These are phyloP conservation scores for Pitta sordida DNA, from an alignment of 2,113 vertebrate genomes.

Conservation along the genomic window DNA sequence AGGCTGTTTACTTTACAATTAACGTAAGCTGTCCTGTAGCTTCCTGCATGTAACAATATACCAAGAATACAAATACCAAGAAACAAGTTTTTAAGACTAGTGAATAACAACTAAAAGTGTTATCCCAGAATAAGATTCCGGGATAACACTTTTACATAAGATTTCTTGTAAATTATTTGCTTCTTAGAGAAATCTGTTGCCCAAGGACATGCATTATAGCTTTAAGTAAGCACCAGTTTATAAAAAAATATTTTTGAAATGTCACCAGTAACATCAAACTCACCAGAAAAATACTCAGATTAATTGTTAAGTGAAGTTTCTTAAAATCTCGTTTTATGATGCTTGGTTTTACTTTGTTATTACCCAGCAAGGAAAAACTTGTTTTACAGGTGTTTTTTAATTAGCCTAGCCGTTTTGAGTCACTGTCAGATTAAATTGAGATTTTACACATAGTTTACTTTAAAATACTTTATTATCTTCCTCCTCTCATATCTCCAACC, in stretches of 20 bases:
- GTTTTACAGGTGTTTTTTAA: not conserved
- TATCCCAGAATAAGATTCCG: no score
- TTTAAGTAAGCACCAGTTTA: not conserved
- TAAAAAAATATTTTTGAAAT: not conserved
- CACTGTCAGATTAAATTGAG: not conserved
- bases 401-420: not conserved
- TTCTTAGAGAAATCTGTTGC: not conserved
- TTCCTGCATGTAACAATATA: not conserved
- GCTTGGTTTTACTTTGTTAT: not conserved
- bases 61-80: not conserved
- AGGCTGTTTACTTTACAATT: not conserved
- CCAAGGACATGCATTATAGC: not conserved
- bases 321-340: not conserved
- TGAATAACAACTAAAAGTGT: not conserved
- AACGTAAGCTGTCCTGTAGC: not conserved
- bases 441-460: not conserved
- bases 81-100: not conserved
- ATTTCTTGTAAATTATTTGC: not conserved
- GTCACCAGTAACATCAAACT: not conserved
- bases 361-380: not conserved
- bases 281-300: not conserved
- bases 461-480: not conserved
- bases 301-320: not conserved
- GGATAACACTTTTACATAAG: not conserved
- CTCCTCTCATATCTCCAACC: not conserved